phyloP scores from a whole-genome alignment of 2,113 vertebrate species.

The Nicator chloris region DNA sequence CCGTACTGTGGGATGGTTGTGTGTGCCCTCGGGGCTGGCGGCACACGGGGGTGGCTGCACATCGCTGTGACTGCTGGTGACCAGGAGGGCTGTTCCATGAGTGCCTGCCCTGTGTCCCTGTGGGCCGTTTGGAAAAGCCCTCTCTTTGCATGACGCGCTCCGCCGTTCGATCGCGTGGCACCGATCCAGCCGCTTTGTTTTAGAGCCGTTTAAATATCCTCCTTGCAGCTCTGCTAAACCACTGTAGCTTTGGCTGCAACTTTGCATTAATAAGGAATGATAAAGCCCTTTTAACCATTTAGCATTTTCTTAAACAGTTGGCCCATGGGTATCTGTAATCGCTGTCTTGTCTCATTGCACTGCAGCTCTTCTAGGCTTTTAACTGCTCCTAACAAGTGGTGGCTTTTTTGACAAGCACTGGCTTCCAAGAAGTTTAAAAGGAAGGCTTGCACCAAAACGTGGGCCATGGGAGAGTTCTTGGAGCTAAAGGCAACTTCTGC shows the following conservation, averaged over 20 bases:
- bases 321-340: not conserved
- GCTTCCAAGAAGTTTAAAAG: not conserved
- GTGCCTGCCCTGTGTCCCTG: rapidly evolving
- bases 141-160: not conserved
- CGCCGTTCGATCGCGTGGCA: rapidly evolving
- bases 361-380: not conserved
- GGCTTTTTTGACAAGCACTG: not conserved
- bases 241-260: not conserved
- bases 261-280: not conserved
- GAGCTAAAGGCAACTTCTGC: not conserved
- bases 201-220: not conserved
- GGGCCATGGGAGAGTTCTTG: not conserved
- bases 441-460: not conserved
- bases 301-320: not conserved
- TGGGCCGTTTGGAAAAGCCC: rapidly evolving
- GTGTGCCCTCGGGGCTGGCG: not conserved
- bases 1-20: rapidly evolving
- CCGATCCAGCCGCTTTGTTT: not conserved
- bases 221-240: not conserved
- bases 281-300: not conserved
- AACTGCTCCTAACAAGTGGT: not conserved
- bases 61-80: rapidly evolving
- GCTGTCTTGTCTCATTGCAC: not conserved
- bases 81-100: not conserved
- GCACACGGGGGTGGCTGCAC: not conserved